phyloP scores from a whole-genome alignment of 2,113 vertebrate genomes.

The Rousettus leschenaultii region DNA sequence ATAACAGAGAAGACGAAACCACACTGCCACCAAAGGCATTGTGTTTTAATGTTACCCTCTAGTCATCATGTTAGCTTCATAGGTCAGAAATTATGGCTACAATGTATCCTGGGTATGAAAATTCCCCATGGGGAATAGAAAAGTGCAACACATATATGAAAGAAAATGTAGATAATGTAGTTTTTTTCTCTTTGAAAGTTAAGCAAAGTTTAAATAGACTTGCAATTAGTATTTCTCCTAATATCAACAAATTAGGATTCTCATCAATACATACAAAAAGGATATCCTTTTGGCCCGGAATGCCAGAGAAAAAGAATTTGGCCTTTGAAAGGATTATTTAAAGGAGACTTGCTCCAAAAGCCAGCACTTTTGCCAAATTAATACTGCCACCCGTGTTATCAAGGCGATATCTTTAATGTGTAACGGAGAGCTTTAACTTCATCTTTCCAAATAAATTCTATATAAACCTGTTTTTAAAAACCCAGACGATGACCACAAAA shows the following conservation, averaged over 20 bases:
- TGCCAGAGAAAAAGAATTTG: background rate
- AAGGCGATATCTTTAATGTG: background rate
- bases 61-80: background rate
- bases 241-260: constrained; percentile 31
- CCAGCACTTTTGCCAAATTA: background rate
- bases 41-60: background rate
- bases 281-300: background rate
- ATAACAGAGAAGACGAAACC: background rate
- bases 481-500: background rate
- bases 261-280: background rate
- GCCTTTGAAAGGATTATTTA: background rate
- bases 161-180: background rate
- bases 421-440: background rate
- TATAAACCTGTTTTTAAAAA: background rate
- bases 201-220: background rate
- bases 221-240: constrained; percentile 1
- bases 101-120: background rate
- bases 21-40: background rate
- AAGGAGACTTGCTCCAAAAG: background rate
- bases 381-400: background rate
- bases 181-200: background rate
- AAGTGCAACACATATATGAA: background rate
- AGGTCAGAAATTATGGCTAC: background rate
- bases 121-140: background rate
- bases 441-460: background rate